Evolutionary conservation across 2,113 vertebrate species (phyloP).

Genomic region (Seriola quinqueradiata): DNA sequence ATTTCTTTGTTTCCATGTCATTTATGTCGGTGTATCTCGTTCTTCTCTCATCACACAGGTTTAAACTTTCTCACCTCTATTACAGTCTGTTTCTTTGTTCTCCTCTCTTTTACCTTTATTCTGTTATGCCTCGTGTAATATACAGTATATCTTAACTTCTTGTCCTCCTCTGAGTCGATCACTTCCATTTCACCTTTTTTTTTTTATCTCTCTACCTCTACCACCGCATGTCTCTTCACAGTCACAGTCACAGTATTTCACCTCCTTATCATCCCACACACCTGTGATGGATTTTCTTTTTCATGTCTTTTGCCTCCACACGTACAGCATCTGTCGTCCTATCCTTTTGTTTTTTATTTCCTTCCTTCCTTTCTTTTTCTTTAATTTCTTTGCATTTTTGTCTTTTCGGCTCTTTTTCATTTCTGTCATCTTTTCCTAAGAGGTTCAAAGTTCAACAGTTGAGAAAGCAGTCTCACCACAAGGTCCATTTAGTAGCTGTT

Average conservation of each 20-base stretch:
- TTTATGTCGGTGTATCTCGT: not conserved
- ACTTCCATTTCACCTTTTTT: too few species aligned
- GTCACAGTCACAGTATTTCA: not conserved
- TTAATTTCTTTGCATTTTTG: not conserved
- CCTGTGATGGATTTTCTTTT: not conserved
- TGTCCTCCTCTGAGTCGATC: too few species aligned
- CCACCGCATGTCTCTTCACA: not conserved
- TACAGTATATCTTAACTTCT: not conserved
- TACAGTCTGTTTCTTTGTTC: not conserved
- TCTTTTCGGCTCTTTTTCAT: not conserved
- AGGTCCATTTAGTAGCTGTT: not conserved
- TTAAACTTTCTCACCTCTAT: not conserved
- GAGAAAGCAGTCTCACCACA: not conserved
- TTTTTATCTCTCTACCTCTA: not conserved
- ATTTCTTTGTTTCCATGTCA: not conserved
- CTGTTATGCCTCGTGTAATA: constrained; percentile 11
- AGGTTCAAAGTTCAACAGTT: not conserved
- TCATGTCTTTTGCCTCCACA: not conserved
- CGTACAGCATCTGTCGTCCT: too few species aligned
- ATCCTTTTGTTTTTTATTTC: not conserved
- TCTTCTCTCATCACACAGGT: not conserved
- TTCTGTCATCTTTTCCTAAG: not conserved
- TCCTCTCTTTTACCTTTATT: not conserved
- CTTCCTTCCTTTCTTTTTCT: not conserved
- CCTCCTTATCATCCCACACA: not conserved